Percentiles rank a stretch among this genome's conserved stretches.
These are phyloP conservation scores for Galaxea fascicularis DNA, from an alignment of 92 coral and sea anemone genomes.

Conservation along the genomic window DNA sequence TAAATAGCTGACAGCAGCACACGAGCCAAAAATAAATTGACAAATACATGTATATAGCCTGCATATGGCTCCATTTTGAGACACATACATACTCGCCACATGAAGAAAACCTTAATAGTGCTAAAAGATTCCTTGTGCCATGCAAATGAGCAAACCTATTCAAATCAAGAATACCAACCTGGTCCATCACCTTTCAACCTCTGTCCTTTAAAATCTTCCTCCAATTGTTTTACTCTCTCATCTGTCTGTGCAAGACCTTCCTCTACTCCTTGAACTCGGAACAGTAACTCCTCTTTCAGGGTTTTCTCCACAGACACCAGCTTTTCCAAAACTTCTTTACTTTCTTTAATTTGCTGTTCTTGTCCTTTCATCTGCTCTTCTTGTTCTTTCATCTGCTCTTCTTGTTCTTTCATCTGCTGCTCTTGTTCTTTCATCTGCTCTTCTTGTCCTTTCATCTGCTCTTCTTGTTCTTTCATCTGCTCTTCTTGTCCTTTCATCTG, in stretches of 20 bases:
- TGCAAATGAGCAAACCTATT: no score
- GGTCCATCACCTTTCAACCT: neutral
- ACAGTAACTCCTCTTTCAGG: neutral
- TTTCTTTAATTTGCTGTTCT: conserved; percentile 10
- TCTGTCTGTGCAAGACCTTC: neutral
- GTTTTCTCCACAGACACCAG: conserved; percentile 6
- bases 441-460: neutral
- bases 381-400: no score
- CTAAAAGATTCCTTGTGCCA: no score
- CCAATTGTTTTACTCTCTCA: neutral
- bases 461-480: neutral
- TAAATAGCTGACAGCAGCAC: no score
- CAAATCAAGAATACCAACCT: no score
- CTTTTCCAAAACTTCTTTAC: neutral
- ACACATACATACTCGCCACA: no score
- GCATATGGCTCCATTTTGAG: no score
- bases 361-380: neutral
- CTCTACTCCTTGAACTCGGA: neutral
- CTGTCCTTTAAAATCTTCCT: neutral
- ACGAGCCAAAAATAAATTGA: no score
- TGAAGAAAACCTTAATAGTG: no score
- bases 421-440: neutral
- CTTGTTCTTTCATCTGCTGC: neutral
- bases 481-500: neutral
- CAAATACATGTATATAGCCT: no score